Evolutionary conservation across 2,113 vertebrate genomes (phyloP).

Genomic region (Neolamprologus longior): DNA sequence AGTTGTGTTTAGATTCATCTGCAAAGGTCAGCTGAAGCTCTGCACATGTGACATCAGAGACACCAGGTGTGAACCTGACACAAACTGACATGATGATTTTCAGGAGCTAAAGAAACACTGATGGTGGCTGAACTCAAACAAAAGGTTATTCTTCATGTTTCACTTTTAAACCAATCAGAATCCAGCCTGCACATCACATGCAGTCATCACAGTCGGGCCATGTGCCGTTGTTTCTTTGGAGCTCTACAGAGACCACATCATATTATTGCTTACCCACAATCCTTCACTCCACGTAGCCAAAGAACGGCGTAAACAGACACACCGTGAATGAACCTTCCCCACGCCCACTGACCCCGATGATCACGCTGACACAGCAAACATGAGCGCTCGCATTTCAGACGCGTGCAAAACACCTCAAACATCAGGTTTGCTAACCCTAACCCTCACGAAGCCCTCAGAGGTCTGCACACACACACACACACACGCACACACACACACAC

Average conservation of each 20-base stretch:
- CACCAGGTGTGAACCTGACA: background rate
- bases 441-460: background rate
- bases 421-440: background rate
- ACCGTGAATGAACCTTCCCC: background rate
- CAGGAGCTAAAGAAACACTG: background rate
- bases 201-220: fast-evolving
- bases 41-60: background rate
- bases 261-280: background rate
- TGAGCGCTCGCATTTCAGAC: background rate
- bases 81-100: background rate
- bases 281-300: background rate
- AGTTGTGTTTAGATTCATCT: background rate
- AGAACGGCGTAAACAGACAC: background rate
- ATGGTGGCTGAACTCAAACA: background rate
- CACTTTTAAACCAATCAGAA: background rate
- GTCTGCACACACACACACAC: fast-evolving
- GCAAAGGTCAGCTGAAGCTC: background rate
- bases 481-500: fast-evolving
- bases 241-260: background rate
- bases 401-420: fast-evolving
- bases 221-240: background rate
- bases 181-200: background rate
- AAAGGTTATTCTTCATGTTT: background rate
- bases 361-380: background rate
- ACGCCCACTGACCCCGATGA: fast-evolving